phyloP scores from a whole-genome alignment of 2,797 vertebrate species.

The Menidia menidia region DNA sequence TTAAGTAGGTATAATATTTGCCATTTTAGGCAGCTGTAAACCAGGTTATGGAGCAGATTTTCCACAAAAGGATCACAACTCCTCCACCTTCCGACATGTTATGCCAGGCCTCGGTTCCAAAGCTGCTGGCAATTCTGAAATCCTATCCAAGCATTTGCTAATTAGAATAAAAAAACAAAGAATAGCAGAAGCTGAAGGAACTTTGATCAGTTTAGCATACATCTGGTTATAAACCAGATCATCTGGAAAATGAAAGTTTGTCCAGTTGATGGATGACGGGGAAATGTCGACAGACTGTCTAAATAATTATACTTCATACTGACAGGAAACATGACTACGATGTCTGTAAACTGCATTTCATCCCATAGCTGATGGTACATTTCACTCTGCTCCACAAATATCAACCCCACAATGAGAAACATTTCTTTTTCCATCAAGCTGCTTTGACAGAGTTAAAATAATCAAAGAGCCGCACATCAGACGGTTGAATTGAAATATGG shows the following conservation, averaged over 20 bases:
- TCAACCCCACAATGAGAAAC: not conserved
- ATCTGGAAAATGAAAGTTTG: not conserved
- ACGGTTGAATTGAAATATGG: not conserved
- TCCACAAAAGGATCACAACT: not conserved
- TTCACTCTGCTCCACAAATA: not conserved
- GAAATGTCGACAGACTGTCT: not conserved
- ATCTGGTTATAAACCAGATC: slow-evolving; percentile 1
- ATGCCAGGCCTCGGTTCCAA: not conserved
- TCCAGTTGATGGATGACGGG: not conserved
- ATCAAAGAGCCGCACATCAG: not conserved
- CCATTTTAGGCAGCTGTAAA: not conserved
- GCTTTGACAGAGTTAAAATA: not conserved
- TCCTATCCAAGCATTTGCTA: not conserved
- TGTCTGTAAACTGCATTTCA: not conserved
- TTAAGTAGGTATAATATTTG: not conserved
- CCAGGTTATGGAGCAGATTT: not conserved
- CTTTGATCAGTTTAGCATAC: not conserved
- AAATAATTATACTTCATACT: not conserved
- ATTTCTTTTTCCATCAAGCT: not conserved
- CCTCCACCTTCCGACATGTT: not conserved
- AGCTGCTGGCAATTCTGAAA: not conserved
- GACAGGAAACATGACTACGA: not conserved
- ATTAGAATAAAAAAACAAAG: slow-evolving; percentile 3
- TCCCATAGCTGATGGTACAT: not conserved
- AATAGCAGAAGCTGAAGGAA: not conserved